phyloP scores from a whole-genome alignment of 37 sponge, comb jelly and placozoan genomes.

The Spongilla lacustris region DNA sequence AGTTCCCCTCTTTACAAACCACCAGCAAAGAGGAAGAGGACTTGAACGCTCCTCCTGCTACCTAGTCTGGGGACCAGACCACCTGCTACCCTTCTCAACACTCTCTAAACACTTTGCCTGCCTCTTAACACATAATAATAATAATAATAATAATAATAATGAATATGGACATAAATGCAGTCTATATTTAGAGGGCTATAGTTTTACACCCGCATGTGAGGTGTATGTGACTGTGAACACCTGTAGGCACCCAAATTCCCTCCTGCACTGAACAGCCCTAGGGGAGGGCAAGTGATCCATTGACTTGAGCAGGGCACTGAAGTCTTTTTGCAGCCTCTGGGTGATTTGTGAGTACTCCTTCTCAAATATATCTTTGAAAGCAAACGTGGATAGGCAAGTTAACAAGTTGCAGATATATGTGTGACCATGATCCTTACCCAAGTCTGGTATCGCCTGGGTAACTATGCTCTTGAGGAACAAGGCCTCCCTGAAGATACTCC shows the following conservation, averaged over 20 bases:
- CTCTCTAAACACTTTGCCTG: too few relatives aligned
- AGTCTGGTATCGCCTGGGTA: constrained; percentile 8
- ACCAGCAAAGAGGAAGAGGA: constrained; percentile 9
- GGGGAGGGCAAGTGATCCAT: constrained; percentile 34
- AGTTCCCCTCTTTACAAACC: constrained; percentile 7
- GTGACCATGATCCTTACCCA: constrained; percentile 22
- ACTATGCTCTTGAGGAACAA: constrained; percentile 53
- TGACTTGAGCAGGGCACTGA: constrained; percentile 6
- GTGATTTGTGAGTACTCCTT: constrained; percentile 35
- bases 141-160: neutral
- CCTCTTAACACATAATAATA: too few relatives aligned
- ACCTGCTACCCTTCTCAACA: too few relatives aligned
- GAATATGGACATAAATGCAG: neutral
- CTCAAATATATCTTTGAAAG: constrained; percentile 54
- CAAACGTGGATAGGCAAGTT: neutral
- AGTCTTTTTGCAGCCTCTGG: constrained; percentile 35
- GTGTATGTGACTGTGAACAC: constrained; percentile 5
- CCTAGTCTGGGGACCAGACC: too few relatives aligned
- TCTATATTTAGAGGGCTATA: neutral
- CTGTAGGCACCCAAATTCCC: constrained; percentile 47
- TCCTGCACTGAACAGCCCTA: constrained; percentile 42
- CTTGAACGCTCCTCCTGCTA: neutral
- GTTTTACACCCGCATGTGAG: neutral
- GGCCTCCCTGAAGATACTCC: constrained; percentile 60
- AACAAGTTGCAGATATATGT: neutral